phyloP scores from a whole-genome alignment of 92 coral and sea anemone species.

The Parazoanthus darwini region DNA sequence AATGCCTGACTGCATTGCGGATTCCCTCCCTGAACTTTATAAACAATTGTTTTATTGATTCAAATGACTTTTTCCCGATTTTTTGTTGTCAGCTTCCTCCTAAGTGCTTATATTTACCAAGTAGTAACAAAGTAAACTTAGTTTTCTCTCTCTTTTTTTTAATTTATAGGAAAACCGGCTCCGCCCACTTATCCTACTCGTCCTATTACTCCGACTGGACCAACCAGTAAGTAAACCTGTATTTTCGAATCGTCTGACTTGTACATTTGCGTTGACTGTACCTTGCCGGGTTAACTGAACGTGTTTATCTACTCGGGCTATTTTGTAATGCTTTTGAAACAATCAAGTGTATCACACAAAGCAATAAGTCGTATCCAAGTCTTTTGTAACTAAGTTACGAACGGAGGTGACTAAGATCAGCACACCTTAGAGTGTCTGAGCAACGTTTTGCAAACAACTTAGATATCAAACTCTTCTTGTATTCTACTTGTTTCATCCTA shows the following conservation, averaged over 20 bases:
- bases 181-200: conserved; percentile 16
- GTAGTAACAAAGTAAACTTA: neutral
- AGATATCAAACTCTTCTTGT: no score
- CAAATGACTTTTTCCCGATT: neutral
- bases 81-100: neutral
- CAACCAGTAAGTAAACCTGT: conserved; percentile 14
- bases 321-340: no score
- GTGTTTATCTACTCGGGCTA: neutral
- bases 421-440: no score
- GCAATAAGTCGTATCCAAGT: neutral
- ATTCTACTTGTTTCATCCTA: no score
- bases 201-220: conserved; percentile 23
- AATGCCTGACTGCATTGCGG: no score
- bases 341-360: no score
- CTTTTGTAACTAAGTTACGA: no score
- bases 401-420: no score
- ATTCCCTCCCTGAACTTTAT: no score
- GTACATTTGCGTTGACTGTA: neutral
- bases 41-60: neutral
- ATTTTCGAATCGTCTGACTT: no score
- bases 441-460: no score
- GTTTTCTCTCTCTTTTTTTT: neutral
- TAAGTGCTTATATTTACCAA: neutral
- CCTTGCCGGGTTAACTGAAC: neutral
- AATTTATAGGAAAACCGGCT: neutral